These are phyloP conservation scores for Vanessa tameamea DNA, from an alignment of 1,140 invertebrate genomes.

Conservation along the genomic window DNA sequence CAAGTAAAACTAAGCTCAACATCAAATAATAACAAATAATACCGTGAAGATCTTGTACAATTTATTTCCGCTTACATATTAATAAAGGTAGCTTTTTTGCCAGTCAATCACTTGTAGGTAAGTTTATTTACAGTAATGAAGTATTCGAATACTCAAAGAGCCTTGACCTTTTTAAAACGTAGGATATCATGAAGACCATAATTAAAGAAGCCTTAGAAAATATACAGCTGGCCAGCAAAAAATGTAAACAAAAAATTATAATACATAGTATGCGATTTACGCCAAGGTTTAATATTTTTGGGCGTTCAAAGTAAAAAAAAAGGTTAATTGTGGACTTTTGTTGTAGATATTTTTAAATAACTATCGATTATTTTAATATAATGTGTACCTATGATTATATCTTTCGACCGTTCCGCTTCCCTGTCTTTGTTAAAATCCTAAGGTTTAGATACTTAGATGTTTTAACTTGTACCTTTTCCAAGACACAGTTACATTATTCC, in stretches of 20 bases:
- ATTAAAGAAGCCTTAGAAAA: slow-evolving; percentile 7
- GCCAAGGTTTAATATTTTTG: slow-evolving; percentile 1
- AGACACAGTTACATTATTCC: too few species aligned
- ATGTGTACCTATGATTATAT: too few species aligned
- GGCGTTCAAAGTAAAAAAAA: not conserved
- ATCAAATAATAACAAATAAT: too few species aligned
- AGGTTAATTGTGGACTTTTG: not conserved
- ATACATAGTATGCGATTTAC: not conserved
- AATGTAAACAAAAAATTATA: not conserved
- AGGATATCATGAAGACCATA: slow-evolving; percentile 28
- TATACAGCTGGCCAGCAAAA: not conserved
- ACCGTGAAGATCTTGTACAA: too few species aligned
- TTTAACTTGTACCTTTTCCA: too few species aligned
- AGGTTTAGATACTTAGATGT: too few species aligned
- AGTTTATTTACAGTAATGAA: slow-evolving; percentile 30
- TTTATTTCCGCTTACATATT: not conserved
- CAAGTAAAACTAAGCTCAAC: too few species aligned
- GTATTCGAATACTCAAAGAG: slow-evolving; percentile 31
- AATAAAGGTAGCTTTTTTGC: not conserved
- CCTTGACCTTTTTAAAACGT: slow-evolving; percentile 46
- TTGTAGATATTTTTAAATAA: too few species aligned
- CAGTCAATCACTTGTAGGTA: slow-evolving; percentile 32
- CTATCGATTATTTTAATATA: too few species aligned
- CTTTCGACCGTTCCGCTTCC: too few species aligned
- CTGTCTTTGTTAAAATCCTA: too few species aligned